These are phyloP conservation scores for Hippolais icterina DNA, from an alignment of 2,113 vertebrate genomes.

Conservation along the genomic window DNA sequence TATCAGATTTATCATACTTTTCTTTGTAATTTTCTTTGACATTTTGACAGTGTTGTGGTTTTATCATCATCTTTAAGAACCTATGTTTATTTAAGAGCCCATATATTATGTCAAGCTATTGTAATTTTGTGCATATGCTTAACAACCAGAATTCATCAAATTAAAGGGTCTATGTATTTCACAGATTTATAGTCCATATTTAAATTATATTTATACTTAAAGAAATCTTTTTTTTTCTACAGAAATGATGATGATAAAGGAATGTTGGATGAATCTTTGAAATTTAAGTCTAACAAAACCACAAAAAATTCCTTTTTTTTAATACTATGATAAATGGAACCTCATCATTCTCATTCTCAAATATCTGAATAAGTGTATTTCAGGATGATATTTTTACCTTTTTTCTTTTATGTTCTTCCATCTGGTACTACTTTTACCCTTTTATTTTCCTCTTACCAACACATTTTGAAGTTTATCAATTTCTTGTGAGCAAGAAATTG, in stretches of 20 bases:
- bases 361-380: background rate
- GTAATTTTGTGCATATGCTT: background rate
- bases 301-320: background rate
- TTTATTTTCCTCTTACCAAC: background rate
- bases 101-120: background rate
- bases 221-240: too few species aligned
- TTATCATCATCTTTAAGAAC: background rate
- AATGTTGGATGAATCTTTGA: too few species aligned
- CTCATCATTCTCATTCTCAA: background rate
- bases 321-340: background rate
- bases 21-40: background rate
- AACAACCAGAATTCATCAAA: background rate
- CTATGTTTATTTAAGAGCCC: background rate
- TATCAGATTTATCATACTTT: background rate
- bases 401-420: background rate
- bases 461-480: background rate
- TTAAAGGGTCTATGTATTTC: background rate
- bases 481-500: background rate
- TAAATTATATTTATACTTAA: background rate
- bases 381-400: background rate
- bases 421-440: background rate
- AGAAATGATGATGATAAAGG: too few species aligned
- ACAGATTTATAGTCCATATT: background rate
- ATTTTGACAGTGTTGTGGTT: background rate
- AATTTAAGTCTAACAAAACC: background rate